A percentile compares a stretch with the other conserved stretches of the same genome.
These are phyloP conservation scores for Lindbergichthys nudifrons DNA, from an alignment of 2,797 vertebrate genomes.

Conservation along the genomic window DNA sequence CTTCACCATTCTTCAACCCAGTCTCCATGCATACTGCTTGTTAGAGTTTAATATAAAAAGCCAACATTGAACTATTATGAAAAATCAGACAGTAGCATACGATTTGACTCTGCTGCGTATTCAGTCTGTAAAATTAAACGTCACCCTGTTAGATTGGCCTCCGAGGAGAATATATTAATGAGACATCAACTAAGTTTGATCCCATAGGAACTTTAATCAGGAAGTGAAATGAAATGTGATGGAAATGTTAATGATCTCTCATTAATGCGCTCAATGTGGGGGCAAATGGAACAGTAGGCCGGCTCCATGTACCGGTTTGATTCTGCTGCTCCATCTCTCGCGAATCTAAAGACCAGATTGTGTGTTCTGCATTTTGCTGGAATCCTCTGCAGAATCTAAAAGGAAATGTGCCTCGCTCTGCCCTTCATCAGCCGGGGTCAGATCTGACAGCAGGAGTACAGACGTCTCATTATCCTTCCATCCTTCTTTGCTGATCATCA, in stretches of 20 bases:
- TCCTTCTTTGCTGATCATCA: slow-evolving; percentile 8
- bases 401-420: not conserved
- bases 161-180: slow-evolving; percentile 14
- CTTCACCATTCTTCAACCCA: not conserved
- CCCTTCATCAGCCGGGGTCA: slow-evolving; percentile 18
- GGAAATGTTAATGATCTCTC: slow-evolving; percentile 19
- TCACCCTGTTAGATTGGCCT: slow-evolving; percentile 23
- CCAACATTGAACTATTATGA: not conserved
- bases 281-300: slow-evolving; percentile 1
- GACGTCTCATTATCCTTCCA: slow-evolving; percentile 17
- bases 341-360: not conserved
- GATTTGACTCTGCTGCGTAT: not conserved
- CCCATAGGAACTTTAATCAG: slow-evolving; percentile 23
- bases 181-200: slow-evolving; percentile 32
- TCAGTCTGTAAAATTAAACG: slow-evolving; percentile 7
- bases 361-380: not conserved
- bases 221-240: slow-evolving; percentile 23
- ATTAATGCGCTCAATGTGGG: slow-evolving; percentile 18
- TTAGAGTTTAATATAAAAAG: slow-evolving; percentile 6
- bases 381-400: not conserved
- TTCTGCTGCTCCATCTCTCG: slow-evolving; percentile 7
- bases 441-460: slow-evolving; percentile 13
- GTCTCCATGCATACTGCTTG: not conserved
- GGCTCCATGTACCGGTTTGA: slow-evolving; percentile 2
- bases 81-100: not conserved